Evolutionary conservation across 2,888 invertebrate genomes (phyloP).

Genomic region (Siphlonurus alternatus): DNA sequence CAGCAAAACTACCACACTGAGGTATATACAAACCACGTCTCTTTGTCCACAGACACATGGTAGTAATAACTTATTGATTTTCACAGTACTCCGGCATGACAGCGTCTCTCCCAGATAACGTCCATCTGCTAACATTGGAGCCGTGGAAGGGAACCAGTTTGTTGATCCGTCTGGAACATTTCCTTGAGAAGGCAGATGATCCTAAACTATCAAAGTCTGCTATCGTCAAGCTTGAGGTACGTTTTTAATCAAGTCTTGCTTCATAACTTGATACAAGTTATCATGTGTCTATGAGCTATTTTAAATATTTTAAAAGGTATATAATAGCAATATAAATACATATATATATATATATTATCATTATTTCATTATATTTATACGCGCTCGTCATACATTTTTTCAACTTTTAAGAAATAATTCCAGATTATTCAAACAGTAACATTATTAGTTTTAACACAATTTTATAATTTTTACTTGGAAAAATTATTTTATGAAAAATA

Average conservation of each 20-base stretch:
- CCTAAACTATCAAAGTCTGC: constrained; percentile 32
- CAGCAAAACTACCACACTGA: constrained; percentile 25
- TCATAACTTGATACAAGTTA: too few relatives aligned
- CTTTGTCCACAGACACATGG: not conserved
- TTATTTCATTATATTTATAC: too few relatives aligned
- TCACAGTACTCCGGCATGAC: constrained; percentile 36
- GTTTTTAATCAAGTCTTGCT: not conserved
- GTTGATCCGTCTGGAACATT: constrained; percentile 60
- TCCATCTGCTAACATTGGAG: constrained; percentile 64
- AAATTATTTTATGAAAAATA: too few relatives aligned
- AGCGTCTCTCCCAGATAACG: constrained; percentile 40
- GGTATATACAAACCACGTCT: constrained; percentile 24
- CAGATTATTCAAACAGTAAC: too few relatives aligned
- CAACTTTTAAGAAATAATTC: too few relatives aligned
- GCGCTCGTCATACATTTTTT: too few relatives aligned
- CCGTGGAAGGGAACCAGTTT: constrained; percentile 46
- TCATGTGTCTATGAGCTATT: too few relatives aligned
- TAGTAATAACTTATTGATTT: not conserved
- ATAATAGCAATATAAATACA: too few relatives aligned
- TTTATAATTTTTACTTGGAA: too few relatives aligned
- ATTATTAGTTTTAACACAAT: too few relatives aligned
- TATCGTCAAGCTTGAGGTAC: constrained; percentile 31
- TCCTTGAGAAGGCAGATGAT: constrained; percentile 47
- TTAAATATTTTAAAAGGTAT: too few relatives aligned
- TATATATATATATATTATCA: too few relatives aligned